phyloP scores from a whole-genome alignment of 2,113 vertebrate species.

The Zosterops pallidus region DNA sequence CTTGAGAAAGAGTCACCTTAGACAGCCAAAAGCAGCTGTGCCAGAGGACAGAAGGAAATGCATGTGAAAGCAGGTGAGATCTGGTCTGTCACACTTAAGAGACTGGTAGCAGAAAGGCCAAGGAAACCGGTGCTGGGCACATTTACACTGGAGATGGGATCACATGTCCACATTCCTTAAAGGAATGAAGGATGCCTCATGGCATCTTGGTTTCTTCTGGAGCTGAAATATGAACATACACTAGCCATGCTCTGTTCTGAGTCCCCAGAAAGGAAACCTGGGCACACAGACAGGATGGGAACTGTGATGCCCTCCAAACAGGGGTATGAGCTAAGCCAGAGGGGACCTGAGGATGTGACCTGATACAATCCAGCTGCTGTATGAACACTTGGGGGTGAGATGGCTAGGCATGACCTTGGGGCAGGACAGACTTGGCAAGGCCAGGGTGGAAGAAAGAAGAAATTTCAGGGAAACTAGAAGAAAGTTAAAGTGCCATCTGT shows the following conservation, averaged over 20 bases:
- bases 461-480: neutral
- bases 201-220: neutral
- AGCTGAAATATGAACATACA: neutral
- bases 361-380: neutral
- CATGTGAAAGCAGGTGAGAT: neutral
- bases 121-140: neutral
- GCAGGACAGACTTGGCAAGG: neutral
- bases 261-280: neutral
- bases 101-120: neutral
- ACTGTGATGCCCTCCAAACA: neutral
- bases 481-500: neutral
- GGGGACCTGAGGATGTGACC: neutral
- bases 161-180: neutral
- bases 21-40: neutral
- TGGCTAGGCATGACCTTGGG: neutral
- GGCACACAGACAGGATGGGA: neutral
- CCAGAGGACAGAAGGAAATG: neutral
- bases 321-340: neutral
- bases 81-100: rapidly evolving
- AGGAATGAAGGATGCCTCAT: neutral
- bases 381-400: neutral
- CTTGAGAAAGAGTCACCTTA: neutral
- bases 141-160: neutral
- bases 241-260: rapidly evolving
- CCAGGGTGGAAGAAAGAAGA: neutral